These are phyloP conservation scores for Leucoraja ocellata DNA, from an alignment of 2,797 vertebrate genomes.

Conservation along the genomic window DNA sequence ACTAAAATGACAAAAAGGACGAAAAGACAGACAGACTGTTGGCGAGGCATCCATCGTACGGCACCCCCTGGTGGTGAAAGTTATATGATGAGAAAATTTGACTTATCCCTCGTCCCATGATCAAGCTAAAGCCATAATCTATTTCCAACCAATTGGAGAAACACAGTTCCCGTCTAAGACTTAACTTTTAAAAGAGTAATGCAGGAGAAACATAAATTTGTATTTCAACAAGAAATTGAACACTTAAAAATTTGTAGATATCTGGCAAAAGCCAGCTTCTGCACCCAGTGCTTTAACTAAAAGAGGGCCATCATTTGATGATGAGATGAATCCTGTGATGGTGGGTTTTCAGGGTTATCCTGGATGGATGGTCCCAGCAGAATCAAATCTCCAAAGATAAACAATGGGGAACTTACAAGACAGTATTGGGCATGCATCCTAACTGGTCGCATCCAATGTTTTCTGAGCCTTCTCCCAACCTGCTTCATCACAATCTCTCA, in stretches of 20 bases:
- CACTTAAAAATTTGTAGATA: background rate
- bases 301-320: background rate
- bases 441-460: background rate
- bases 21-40: too few relatives aligned
- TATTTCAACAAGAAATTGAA: background rate
- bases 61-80: background rate
- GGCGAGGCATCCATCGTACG: too few relatives aligned
- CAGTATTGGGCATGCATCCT: background rate
- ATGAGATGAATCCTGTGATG: background rate
- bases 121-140: background rate
- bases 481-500: background rate
- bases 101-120: background rate
- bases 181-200: background rate
- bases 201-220: background rate
- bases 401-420: background rate
- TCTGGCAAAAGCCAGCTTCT: background rate
- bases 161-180: background rate
- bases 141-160: background rate
- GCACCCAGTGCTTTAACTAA: background rate
- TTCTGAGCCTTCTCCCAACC: too few relatives aligned
- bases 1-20: too few relatives aligned
- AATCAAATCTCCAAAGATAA: background rate
- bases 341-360: background rate
- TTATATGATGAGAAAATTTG: background rate
- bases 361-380: background rate